Evolutionary conservation across 1,140 invertebrate genomes (phyloP).

Genomic region (Drosophila jambulina): DNA sequence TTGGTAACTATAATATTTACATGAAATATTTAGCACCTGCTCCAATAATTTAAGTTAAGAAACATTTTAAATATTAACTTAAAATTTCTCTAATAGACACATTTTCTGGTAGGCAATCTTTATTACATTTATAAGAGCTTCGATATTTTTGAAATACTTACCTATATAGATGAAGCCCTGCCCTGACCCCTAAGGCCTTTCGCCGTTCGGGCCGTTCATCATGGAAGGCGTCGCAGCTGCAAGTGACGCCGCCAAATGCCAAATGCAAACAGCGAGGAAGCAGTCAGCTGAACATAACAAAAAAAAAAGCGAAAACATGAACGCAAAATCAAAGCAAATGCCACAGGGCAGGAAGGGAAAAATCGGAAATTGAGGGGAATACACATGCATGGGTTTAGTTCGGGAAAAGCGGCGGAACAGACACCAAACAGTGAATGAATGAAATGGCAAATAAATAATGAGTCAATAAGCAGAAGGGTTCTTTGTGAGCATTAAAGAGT

Average conservation of each 20-base stretch:
- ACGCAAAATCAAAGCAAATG: slow-evolving; percentile 42
- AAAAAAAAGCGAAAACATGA: slow-evolving; percentile 1
- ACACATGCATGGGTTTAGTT: background rate
- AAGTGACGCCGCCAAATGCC: slow-evolving; percentile 52
- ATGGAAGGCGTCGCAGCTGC: slow-evolving; percentile 53
- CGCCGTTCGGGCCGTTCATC: slow-evolving; percentile 28
- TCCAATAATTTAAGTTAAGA: too few species aligned
- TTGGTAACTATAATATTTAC: too few species aligned
- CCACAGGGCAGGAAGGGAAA: slow-evolving; percentile 13
- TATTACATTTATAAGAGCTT: background rate
- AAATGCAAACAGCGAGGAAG: slow-evolving; percentile 52
- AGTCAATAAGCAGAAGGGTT: background rate
- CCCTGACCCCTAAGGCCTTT: background rate
- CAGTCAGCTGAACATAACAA: slow-evolving; percentile 26
- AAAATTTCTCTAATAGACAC: too few species aligned
- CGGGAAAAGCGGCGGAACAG: background rate
- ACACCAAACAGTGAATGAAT: background rate
- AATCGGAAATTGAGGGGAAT: background rate
- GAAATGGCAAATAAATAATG: slow-evolving; percentile 3
- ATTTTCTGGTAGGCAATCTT: too few species aligned
- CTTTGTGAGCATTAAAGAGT: background rate
- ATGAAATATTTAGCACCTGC: too few species aligned
- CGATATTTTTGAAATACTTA: slow-evolving; percentile 1
- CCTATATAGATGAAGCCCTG: background rate
- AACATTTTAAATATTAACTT: too few species aligned